Conservation (phyloP, 2,888 invertebrate species). For the Aporophyla nigra region DNA sequence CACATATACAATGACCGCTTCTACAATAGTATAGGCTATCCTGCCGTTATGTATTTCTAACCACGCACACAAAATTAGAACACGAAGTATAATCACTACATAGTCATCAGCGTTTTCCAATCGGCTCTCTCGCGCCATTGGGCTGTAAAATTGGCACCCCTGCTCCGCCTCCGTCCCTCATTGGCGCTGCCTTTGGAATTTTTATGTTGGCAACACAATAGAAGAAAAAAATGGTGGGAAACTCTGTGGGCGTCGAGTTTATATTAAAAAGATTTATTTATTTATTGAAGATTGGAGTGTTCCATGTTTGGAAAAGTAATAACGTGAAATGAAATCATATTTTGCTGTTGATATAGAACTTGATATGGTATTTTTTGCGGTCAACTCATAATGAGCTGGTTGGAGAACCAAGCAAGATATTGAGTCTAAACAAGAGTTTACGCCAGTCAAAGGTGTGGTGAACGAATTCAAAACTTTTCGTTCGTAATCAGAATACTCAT, state of each 20-base stretch:
- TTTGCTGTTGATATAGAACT: neutral
- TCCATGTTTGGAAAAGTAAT: slow-evolving; percentile 43
- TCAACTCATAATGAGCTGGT: neutral
- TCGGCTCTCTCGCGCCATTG: slow-evolving; percentile 76
- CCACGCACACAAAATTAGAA: slow-evolving; percentile 57
- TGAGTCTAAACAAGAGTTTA: neutral
- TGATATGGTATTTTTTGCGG: neutral
- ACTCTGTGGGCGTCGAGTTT: slow-evolving; percentile 33
- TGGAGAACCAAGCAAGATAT: neutral
- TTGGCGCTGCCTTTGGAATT: slow-evolving; percentile 68
- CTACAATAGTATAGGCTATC: neutral
- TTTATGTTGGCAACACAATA: slow-evolving; percentile 73
- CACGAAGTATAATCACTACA: slow-evolving; percentile 67
- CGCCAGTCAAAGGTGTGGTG: too few species aligned
- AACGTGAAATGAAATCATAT: slow-evolving; percentile 5
- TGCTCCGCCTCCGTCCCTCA: slow-evolving; percentile 65
- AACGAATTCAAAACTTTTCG: neutral
- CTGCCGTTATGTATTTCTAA: slow-evolving; percentile 29
- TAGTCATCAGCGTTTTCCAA: slow-evolving; percentile 74
- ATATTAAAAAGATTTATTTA: slow-evolving; percentile 27
- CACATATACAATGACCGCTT: neutral
- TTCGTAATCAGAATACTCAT: neutral
- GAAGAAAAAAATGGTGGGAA: slow-evolving; percentile 36
- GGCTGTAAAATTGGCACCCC: slow-evolving; percentile 78
- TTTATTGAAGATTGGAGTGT: slow-evolving; percentile 28